phyloP scores from a whole-genome alignment of 1,140 invertebrate species.

The Gryon sp. region DNA sequence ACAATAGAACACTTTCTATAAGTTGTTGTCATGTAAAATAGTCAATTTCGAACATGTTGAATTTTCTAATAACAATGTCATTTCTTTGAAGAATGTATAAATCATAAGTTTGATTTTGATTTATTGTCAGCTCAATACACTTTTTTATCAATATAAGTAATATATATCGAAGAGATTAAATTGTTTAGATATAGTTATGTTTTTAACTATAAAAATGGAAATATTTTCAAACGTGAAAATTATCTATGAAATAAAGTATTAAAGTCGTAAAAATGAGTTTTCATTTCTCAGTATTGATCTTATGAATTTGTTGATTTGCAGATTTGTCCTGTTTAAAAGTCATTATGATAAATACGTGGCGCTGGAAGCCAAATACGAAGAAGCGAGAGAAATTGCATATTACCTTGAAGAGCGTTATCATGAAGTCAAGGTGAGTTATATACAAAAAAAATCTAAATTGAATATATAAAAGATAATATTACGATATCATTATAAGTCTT shows the following conservation, averaged over 20 bases:
- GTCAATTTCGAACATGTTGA: conserved; percentile 6
- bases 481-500: too few species aligned
- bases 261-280: background rate
- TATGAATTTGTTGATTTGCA: conserved; percentile 64
- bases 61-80: conserved; percentile 23
- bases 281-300: background rate
- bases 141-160: too few species aligned
- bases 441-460: too few species aligned
- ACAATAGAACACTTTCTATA: conserved; percentile 25
- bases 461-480: too few species aligned
- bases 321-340: conserved; percentile 83
- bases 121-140: too few species aligned
- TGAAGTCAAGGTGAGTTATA: conserved; percentile 82
- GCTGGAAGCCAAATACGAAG: conserved; percentile 82
- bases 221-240: too few species aligned
- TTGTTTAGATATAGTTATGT: too few species aligned
- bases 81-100: background rate
- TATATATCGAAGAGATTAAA: too few species aligned
- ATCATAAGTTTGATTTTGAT: too few species aligned
- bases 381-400: conserved; percentile 82
- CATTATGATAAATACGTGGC: conserved; percentile 84
- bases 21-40: conserved; percentile 23
- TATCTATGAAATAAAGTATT: too few species aligned
- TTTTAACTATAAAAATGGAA: too few species aligned
- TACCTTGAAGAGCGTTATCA: conserved; percentile 85